Base-by-base conservation (phyloP, 2,888 invertebrate species). In the Zeuzera pyrina region DNA sequence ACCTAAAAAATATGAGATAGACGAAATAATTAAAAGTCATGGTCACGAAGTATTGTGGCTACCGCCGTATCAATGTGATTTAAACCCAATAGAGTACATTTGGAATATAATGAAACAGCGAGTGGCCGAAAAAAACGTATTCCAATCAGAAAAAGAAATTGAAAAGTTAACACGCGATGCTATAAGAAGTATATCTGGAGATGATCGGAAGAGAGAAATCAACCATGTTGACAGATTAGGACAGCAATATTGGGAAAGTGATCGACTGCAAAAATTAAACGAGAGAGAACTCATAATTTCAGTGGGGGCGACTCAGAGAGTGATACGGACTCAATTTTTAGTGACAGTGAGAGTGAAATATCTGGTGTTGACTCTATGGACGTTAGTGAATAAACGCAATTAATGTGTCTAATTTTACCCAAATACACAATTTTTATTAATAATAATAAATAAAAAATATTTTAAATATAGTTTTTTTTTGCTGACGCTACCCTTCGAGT, bases 81-180 rank as follows among this genome's bases (percentile, higher is more conserved):
- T 36, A 30, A 41, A 37, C 29, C 32, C 28, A 6, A 40, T 40
- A n/a, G 34, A 39, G 37, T 48, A 48, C 10, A 41, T 49, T 3
- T 48, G 49, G 45, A 48, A 49, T 36, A 29, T 49, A 15, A 30
- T 49, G 2, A 48, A 51, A 13, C 48, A 45, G 38, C 43, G 45
- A 35, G 47, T 52, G 39, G 47, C 48, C 36, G 51, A 8, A 13
- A 49, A 52, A 48, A 51, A 53, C 24, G 13, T 52, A 6, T 13
- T 15, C 13, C 50, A 53, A 26, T 45, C 41, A 6, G 47, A 52
- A 39, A 49, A 30, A 28, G 11, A 42, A 15, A 51, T 53, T 23
- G 48, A 52, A 47, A 33, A 38, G 10, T 23, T 42, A 8, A 42
- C 45, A 27, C 30, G 13, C 27, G 34, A 45, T 8, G 46, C 45